Base-by-base conservation (phyloP, 2,888 invertebrate genomes). In the Hydrotaea diabolus region DNA sequence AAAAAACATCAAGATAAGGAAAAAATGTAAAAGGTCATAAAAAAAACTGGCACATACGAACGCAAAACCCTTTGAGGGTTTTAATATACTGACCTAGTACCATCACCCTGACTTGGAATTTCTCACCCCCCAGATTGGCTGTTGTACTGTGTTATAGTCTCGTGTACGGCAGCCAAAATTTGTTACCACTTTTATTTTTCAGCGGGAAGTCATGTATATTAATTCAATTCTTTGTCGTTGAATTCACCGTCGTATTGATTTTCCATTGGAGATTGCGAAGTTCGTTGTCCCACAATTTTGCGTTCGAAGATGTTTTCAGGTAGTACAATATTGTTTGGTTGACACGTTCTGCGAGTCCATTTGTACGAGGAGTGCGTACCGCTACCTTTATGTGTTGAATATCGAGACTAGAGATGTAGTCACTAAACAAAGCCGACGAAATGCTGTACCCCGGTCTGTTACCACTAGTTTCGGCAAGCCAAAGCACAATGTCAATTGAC, bases 371-470 rank as follows among this genome's bases (percentile, higher is more conserved):
- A 11, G 80, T 80, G 57, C 80, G 43, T 1, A 80, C 83, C 0
- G 80, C 83, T 19, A 80, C 77, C 21, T 83, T 75, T 7, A 83
- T 83, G 4, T 80, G 78, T 21, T 72, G 11, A 2, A 59, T 15
- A 39, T 49, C 21, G 21, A 46, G 46, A 2, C 31, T 2, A 0
- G 15, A 1, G 15, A 66, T 66, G 36, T 59, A 84, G 8, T 77
- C 62, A 26, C 36, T 64, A 64, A 81, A 81, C 11, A 8, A 4
- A 2, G 55, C 7, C 36, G 77, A 84, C 26, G 84, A 81, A 80
- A 83, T 13, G 80, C 83, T 4, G 85, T 81, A 13, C 80, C 85
- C 0, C 80, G 46, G 69, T 83, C 82, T 1, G 85, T 85, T 3
- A 85, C 78, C 0, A 85, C 0, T 9, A n/a, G 23, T 15, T 36